Conservation (phyloP, 2,113 vertebrate genomes). For the Lasiurus borealis region DNA sequence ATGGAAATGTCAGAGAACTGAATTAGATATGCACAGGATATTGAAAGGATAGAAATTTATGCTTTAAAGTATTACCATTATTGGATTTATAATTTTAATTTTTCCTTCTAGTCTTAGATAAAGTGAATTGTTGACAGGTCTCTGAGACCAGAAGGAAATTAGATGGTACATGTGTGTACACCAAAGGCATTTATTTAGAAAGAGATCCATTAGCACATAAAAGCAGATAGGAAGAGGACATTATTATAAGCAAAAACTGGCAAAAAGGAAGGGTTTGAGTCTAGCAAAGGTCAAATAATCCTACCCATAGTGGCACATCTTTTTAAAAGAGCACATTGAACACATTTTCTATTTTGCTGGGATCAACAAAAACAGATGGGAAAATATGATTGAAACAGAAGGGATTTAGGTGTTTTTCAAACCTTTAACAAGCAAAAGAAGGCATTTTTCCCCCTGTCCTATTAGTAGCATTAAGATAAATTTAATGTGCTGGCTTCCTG, state of each 20-base stretch:
- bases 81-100: constrained; percentile 69
- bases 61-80: constrained; percentile 43
- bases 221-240: constrained; percentile 40
- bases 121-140: constrained; percentile 31
- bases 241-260: not conserved
- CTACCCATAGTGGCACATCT: constrained; percentile 36
- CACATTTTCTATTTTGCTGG: constrained; percentile 39
- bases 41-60: constrained; percentile 52
- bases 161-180: not conserved
- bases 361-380: not conserved
- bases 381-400: constrained; percentile 36
- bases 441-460: constrained; percentile 61
- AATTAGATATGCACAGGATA: constrained; percentile 27
- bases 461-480: constrained; percentile 82
- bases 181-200: constrained; percentile 51
- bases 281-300: not conserved
- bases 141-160: constrained; percentile 45
- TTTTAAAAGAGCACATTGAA: not conserved
- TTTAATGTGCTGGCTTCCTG: constrained; percentile 77
- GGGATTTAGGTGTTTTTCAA: constrained; percentile 65
- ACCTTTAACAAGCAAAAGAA: constrained; percentile 71
- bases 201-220: constrained; percentile 58
- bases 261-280: not conserved
- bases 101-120: constrained; percentile 48
- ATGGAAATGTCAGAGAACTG: constrained; percentile 32